Evolutionary conservation across 2,888 invertebrate species (phyloP).

Genomic region (Drosophila mulleri): DNA sequence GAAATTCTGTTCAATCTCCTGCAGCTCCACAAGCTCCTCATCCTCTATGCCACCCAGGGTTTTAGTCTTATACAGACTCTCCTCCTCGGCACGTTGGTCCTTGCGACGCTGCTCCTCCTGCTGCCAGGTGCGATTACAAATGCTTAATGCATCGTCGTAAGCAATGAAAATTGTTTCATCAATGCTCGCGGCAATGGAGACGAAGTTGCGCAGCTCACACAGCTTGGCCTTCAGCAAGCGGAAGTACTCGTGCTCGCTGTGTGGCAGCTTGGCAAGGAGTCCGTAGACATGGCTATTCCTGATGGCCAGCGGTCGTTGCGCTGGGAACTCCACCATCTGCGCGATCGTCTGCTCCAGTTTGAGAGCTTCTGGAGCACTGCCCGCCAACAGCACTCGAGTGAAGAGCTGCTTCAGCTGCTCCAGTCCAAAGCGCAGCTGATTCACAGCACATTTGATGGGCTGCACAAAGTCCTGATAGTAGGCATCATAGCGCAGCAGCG

Average conservation of each 20-base stretch:
- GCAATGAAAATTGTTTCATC: constrained; percentile 85
- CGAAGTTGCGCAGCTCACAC: constrained; percentile 89
- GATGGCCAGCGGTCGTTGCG: constrained; percentile 68
- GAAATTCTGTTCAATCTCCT: constrained; percentile 89
- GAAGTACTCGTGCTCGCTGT: constrained; percentile 81
- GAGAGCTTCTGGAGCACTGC: constrained; percentile 63
- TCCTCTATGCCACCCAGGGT: constrained; percentile 89
- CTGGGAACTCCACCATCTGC: constrained; percentile 82
- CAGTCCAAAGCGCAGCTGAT: constrained; percentile 89
- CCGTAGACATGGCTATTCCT: constrained; percentile 76
- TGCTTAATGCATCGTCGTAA: constrained; percentile 87
- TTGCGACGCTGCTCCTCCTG: constrained; percentile 90
- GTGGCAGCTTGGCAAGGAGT: constrained; percentile 74
- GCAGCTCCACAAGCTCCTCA: constrained; percentile 88
- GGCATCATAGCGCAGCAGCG: constrained; percentile 86
- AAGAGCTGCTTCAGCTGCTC: constrained; percentile 87
- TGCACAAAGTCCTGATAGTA: constrained; percentile 92
- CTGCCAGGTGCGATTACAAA: constrained; percentile 91
- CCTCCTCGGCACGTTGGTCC: constrained; percentile 89
- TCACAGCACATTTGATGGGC: constrained; percentile 89
- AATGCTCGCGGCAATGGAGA: constrained; percentile 86
- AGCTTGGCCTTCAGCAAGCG: constrained; percentile 89
- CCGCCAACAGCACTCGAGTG: constrained; percentile 81
- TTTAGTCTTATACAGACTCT: constrained; percentile 91
- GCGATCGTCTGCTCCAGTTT: constrained; percentile 71